phyloP scores from a whole-genome alignment of 1,140 invertebrate genomes.

The Drosophila prosaltans region DNA sequence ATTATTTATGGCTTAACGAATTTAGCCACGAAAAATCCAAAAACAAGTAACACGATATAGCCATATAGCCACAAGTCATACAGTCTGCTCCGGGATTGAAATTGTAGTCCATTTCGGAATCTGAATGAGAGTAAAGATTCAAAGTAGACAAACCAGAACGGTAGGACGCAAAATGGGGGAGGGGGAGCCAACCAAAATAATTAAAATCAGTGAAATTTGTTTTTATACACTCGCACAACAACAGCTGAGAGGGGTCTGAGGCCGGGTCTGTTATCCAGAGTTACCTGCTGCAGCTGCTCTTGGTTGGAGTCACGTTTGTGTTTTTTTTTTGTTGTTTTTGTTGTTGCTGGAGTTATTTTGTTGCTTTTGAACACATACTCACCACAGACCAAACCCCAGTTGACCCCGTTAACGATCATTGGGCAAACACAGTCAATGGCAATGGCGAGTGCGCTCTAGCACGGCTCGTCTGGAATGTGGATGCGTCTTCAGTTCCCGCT shows the following conservation, averaged over 20 bases:
- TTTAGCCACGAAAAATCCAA: slow-evolving; percentile 62
- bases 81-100: slow-evolving; percentile 15
- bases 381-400: slow-evolving; percentile 36
- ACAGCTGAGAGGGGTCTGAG: not conserved
- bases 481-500: not conserved
- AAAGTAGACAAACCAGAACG: slow-evolving; percentile 67
- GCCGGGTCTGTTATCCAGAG: slow-evolving; percentile 25
- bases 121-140: slow-evolving; percentile 1
- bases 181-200: slow-evolving; percentile 38
- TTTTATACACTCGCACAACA: slow-evolving; percentile 21
- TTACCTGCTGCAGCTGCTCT: slow-evolving; percentile 39
- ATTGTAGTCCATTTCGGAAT: not conserved
- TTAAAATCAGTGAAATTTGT: slow-evolving; percentile 77
- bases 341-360: slow-evolving; percentile 33
- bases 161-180: slow-evolving; percentile 52
- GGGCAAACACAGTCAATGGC: slow-evolving; percentile 52
- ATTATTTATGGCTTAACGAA: slow-evolving; percentile 75
- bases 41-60: slow-evolving; percentile 13
- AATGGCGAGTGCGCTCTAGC: slow-evolving; percentile 28
- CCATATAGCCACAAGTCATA: slow-evolving; percentile 19
- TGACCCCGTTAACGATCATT: slow-evolving; percentile 67
- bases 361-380: slow-evolving; percentile 32
- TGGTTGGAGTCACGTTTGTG: slow-evolving; percentile 14
- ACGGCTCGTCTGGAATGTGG: slow-evolving; percentile 42
- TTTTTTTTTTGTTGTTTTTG: slow-evolving; percentile 32